phyloP scores from a whole-genome alignment of 2,888 invertebrate species.

The Unio delphinus region DNA sequence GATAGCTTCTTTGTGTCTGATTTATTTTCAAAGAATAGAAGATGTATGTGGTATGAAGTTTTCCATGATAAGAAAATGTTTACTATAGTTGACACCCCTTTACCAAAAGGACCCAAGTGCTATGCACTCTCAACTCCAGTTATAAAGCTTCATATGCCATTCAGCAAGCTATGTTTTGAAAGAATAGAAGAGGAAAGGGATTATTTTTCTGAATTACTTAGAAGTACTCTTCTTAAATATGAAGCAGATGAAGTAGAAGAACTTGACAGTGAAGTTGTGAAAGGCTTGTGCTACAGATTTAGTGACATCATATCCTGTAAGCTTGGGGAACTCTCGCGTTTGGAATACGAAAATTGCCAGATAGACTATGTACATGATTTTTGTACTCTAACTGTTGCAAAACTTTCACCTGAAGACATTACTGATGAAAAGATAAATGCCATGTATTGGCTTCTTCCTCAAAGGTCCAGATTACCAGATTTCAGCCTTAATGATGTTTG shows the following conservation, averaged over 20 bases:
- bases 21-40: background rate
- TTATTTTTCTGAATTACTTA: constrained; percentile 24
- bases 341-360: constrained; percentile 3
- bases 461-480: background rate
- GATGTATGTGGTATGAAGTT: constrained; percentile 7
- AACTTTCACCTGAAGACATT: background rate
- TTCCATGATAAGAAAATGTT: constrained; percentile 11
- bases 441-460: constrained; percentile 11
- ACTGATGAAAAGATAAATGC: background rate
- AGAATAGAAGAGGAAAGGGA: constrained; percentile 27
- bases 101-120: constrained; percentile 34
- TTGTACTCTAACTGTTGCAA: constrained; percentile 15
- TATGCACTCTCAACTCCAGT: constrained; percentile 21
- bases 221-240: constrained; percentile 19
- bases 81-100: constrained; percentile 15
- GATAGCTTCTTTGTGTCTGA: constrained; percentile 23
- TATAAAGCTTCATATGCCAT: constrained; percentile 29
- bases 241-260: constrained; percentile 29
- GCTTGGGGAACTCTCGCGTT: constrained; percentile 7
- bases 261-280: constrained; percentile 22
- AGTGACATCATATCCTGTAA: constrained; percentile 16
- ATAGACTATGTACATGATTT: constrained; percentile 28
- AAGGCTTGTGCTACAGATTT: constrained; percentile 18
- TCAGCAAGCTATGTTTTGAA: constrained; percentile 20
- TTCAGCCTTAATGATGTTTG: background rate